Percentiles rank a stretch among this genome's conserved stretches.
Conservation (phyloP, 1,140 invertebrate species). For the Caenorhabditis briggsae region DNA sequence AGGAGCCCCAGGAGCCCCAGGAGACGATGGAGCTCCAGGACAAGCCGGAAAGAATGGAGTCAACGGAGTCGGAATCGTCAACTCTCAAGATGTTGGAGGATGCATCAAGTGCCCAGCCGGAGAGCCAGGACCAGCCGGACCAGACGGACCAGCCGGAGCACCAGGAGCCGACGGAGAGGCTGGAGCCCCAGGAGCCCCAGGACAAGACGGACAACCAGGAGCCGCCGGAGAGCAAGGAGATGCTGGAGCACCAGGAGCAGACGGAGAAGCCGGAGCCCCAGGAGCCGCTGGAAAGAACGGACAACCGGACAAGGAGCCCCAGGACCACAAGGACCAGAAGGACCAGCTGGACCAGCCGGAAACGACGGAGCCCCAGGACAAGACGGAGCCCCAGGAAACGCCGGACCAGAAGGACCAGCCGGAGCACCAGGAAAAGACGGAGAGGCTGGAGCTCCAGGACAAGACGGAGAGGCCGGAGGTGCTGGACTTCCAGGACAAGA, state of each 20-base stretch:
- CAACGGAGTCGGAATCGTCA: constrained; percentile 57
- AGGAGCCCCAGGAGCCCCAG: constrained; percentile 59
- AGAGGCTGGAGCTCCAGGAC: constrained; percentile 58
- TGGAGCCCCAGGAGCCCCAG: constrained; percentile 57
- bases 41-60: constrained; percentile 55
- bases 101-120: constrained; percentile 66
- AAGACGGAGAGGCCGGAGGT: constrained; percentile 59
- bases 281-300: constrained; percentile 58
- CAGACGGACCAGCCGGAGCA: constrained; percentile 51
- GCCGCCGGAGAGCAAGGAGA: constrained; percentile 55
- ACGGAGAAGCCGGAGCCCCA: constrained; percentile 58
- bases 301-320: constrained; percentile 56
- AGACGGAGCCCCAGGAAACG: constrained; percentile 47
- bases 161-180: constrained; percentile 60
- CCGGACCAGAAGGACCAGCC: constrained; percentile 60
- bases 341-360: constrained; percentile 55
- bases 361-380: constrained; percentile 31
- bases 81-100: constrained; percentile 26
- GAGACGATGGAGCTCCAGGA: constrained; percentile 62
- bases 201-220: constrained; percentile 55
- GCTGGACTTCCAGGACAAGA: constrained; percentile 59
- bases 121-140: constrained; percentile 61
- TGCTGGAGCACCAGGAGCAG: constrained; percentile 53
- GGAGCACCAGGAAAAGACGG: constrained; percentile 59
- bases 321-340: constrained; percentile 53